Evolutionary conservation across 2,797 vertebrate genomes (phyloP).

Genomic region (Rallus crepitans): DNA sequence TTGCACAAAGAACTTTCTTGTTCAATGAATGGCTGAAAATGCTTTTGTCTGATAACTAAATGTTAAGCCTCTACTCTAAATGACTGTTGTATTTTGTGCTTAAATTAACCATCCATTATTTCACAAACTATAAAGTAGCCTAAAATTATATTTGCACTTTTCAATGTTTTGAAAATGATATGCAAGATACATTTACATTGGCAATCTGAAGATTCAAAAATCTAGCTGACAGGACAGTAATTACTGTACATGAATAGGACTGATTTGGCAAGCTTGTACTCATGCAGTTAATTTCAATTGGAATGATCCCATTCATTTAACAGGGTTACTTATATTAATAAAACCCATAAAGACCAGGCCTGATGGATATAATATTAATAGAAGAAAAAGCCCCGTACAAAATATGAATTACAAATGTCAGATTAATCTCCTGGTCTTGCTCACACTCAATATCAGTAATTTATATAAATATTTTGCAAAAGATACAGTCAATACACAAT

Average conservation of each 20-base stretch:
- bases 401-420: neutral
- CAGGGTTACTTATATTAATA: neutral
- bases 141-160: neutral
- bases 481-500: neutral
- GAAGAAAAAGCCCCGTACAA: neutral
- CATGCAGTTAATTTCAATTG: neutral
- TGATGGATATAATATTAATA: neutral
- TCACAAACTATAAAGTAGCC: neutral
- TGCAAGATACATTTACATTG: neutral
- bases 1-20: neutral
- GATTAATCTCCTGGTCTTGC: neutral
- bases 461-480: neutral
- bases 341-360: neutral
- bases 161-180: neutral
- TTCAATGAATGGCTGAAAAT: neutral
- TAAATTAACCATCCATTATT: neutral
- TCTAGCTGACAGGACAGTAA: neutral
- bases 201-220: neutral
- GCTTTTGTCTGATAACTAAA: neutral
- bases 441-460: neutral
- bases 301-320: neutral
- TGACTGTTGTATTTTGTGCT: neutral
- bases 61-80: neutral
- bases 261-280: neutral
- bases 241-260: neutral